Evolutionary conservation across 2,888 invertebrate genomes (phyloP).

Genomic region (Conchocele bisecta): DNA sequence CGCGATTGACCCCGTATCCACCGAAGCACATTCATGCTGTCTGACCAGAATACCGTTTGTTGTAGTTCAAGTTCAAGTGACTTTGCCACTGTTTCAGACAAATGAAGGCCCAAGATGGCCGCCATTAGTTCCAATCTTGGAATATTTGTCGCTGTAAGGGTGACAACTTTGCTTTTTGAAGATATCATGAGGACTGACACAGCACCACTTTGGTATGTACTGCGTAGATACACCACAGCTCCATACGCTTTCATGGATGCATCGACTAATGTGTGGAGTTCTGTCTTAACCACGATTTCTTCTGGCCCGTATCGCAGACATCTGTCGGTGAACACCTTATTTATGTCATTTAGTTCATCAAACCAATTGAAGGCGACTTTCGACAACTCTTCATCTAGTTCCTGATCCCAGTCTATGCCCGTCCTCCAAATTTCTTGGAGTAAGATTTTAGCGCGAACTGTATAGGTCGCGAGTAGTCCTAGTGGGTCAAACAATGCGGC

Average conservation of each 20-base stretch:
- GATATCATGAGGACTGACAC: constrained; percentile 16
- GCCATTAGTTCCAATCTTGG: constrained; percentile 31
- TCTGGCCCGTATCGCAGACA: no score
- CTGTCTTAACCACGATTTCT: no score
- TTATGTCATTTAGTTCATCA: no score
- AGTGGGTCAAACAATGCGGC: constrained; percentile 41
- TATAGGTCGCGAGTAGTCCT: constrained; percentile 20
- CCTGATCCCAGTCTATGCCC: constrained; percentile 34
- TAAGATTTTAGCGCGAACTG: constrained; percentile 24
- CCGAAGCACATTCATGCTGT: constrained; percentile 31
- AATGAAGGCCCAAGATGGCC: constrained; percentile 15
- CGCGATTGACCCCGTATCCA: constrained; percentile 41
- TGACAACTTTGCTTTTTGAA: constrained; percentile 33
- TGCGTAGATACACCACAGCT: constrained; percentile 32
- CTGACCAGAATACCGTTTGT: constrained; percentile 18
- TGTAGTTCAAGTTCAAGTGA: constrained; percentile 11
- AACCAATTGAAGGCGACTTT: no score
- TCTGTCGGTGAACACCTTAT: no score
- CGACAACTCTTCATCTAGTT: constrained; percentile 25
- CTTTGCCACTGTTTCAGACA: constrained; percentile 9
- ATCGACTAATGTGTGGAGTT: constrained; percentile 53
- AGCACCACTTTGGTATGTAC: constrained; percentile 1
- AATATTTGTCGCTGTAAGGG: constrained; percentile 28
- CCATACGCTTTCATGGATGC: constrained; percentile 39
- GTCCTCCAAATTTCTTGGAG: constrained; percentile 25